phyloP scores from a whole-genome alignment of 1,140 invertebrate species.

The Atta colombica region DNA sequence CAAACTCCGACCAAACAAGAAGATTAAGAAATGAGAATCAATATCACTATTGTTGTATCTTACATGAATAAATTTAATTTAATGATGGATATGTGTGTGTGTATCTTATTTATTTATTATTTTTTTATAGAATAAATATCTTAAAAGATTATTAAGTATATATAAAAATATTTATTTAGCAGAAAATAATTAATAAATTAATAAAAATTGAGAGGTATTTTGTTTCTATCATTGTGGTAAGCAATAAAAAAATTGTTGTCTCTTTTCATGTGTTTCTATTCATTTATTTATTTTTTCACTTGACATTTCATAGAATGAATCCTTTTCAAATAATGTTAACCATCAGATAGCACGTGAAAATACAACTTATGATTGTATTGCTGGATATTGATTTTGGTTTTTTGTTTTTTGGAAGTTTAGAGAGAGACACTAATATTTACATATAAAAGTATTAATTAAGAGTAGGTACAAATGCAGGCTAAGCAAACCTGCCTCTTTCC shows the following conservation, averaged over 20 bases:
- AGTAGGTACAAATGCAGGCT: constrained; percentile 65
- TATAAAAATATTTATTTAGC: neutral
- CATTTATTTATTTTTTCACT: constrained; percentile 68
- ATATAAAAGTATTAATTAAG: constrained; percentile 71
- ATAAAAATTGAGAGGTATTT: neutral
- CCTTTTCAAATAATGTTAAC: constrained; percentile 65
- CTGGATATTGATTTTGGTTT: constrained; percentile 52
- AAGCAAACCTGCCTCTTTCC: constrained; percentile 35
- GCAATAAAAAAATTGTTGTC: constrained; percentile 27
- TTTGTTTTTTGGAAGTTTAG: constrained; percentile 4
- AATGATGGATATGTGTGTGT: neutral
- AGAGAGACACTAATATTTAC: constrained; percentile 70
- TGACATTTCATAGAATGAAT: constrained; percentile 68
- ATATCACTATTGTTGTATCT: neutral
- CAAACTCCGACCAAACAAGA: constrained; percentile 77
- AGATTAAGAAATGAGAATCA: neutral
- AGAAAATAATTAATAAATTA: neutral
- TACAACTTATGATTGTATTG: constrained; percentile 47
- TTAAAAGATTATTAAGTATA: neutral
- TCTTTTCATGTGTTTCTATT: constrained; percentile 44
- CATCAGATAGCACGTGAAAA: constrained; percentile 52
- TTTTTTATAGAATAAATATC: neutral
- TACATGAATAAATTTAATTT: neutral
- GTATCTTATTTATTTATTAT: neutral
- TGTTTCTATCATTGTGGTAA: constrained; percentile 12